Base-by-base conservation (phyloP, 2,113 vertebrate species). In the Hipposideros armiger region DNA sequence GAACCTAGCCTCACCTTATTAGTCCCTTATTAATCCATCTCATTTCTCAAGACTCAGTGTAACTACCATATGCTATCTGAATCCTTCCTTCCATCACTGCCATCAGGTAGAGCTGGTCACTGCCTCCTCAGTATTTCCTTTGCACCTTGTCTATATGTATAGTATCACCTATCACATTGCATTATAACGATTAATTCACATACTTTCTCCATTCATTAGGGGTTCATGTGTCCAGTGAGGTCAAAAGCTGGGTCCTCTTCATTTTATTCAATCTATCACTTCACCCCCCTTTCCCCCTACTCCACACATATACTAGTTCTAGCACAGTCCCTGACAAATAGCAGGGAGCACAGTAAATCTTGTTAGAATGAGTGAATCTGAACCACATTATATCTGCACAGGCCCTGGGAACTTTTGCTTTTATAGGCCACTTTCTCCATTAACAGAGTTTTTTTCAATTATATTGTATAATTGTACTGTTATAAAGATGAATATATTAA, bases 401-500 rank as follows among this genome's bases (percentile, higher is more conserved):
- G 1, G 22, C 50, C 36, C 64, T 56, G 16, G 14, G 26, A 3
- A 56, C 19, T 77, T 47, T 36, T 50, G 1, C 7, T 11, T 54
- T 86, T 24, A 15, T 70, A 62, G 15, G 42, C 5, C 14, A 74
- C 14, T 91, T 82, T 67, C 32, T 70, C 15, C 69, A 88, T 60
- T 60, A 58, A 83, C 80, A 78, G 45, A 62, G 30, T 24, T 62
- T 52, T 40, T 58, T 56, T 3, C 16, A 91, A 15, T 36, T 78
- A 26, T 28, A 56, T 56, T 73, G 93, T 94, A 77, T 90, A 60
- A 56, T 36, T 47, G 4, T 13, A 32, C 87, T 72, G 8, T 8
- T 87, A 81, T 87, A 90, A 92, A 85, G 22, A 85, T 84, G n/a
- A 87, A n/a, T 66, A n/a, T 56, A 54, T 26, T 90, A 47, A 78